These are phyloP conservation scores for Ceratitis capitata DNA, from an alignment of 1,140 invertebrate genomes.

Conservation along the genomic window DNA sequence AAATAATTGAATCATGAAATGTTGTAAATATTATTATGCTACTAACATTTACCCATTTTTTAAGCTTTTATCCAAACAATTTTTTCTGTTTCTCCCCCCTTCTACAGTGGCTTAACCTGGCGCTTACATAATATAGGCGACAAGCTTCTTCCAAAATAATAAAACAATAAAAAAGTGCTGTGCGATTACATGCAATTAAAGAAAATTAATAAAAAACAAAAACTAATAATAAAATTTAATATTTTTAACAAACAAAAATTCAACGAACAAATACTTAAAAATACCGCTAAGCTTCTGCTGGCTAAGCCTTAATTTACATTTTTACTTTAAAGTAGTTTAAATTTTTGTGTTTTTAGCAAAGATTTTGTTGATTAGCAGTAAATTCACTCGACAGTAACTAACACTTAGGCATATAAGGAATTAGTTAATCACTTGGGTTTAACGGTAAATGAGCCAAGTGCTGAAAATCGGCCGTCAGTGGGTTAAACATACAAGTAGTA, in stretches of 20 bases:
- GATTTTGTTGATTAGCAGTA: too few species aligned
- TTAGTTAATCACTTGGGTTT: not conserved
- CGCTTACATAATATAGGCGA: not conserved
- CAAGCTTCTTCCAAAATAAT: constrained; percentile 1
- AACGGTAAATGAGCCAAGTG: not conserved
- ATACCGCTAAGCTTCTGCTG: not conserved
- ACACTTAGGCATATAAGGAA: not conserved
- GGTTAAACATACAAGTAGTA: not conserved
- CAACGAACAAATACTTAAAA: not conserved
- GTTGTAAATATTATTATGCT: not conserved
- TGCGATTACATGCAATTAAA: not conserved
- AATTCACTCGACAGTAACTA: not conserved
- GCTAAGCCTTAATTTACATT: not conserved
- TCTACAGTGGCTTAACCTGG: not conserved
- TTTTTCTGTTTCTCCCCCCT: constrained; percentile 9
- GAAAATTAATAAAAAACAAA: not conserved
- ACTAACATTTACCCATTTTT: constrained; percentile 22
- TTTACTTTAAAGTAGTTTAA: too few species aligned
- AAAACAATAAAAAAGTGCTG: not conserved
- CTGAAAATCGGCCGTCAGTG: not conserved
- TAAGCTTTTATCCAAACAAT: not conserved
- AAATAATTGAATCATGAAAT: too few species aligned
- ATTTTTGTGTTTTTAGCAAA: not conserved
- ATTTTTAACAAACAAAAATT: not conserved
- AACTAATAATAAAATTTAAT: not conserved